Base-by-base conservation (phyloP, 2,113 vertebrate genomes). In the Epinephelus fuscoguttatus region DNA sequence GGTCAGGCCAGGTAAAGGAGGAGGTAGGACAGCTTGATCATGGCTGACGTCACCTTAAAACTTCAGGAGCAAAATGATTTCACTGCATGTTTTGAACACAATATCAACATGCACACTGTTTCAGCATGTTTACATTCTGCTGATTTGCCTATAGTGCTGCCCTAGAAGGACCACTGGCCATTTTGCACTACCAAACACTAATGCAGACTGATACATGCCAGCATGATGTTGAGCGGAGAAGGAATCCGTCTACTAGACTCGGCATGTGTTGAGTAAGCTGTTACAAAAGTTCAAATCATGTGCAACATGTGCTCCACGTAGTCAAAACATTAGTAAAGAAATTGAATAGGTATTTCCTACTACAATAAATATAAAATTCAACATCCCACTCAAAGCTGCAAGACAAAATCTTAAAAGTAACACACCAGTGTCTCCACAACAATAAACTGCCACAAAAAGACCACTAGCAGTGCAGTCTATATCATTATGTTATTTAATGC, bases 401-500 rank as follows among this genome's bases (percentile, higher is more conserved):
- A 17, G 25, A 55, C 2, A 40, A 42, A 55, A 12, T 67, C n/a
- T 23, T 15, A 45, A 37, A 42, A 57, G 33, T 2, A 53, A 62
- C 15, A 45, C 45, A 18, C 23, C 40, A 25, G 10, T 52, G 9
- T 40, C 50, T 70, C 27, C 18, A 59, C 40, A 15, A 10, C 33
- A n/a, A 69, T 6, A 40, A 42, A 13, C 1, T 27, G 25, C 18
- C 4, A 37, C 14, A 5, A 55, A 8, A 10, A 25, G 12, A 0
- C 0, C 19, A 8, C 6, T 0, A 0, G 12, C 55, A 30, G 40
- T 30, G 52, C 52, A 70, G 19, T 15, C 1, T 0, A 14, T 0
- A 0, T 33, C n/a, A 72, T 55, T 49, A 12, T 0, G 0, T n/a
- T 1, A 42, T 69, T 59, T 47, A 18, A 25, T 21, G 23, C 37